phyloP scores from a whole-genome alignment of 2,888 invertebrate genomes.

The Aspidiotus rigidus region DNA sequence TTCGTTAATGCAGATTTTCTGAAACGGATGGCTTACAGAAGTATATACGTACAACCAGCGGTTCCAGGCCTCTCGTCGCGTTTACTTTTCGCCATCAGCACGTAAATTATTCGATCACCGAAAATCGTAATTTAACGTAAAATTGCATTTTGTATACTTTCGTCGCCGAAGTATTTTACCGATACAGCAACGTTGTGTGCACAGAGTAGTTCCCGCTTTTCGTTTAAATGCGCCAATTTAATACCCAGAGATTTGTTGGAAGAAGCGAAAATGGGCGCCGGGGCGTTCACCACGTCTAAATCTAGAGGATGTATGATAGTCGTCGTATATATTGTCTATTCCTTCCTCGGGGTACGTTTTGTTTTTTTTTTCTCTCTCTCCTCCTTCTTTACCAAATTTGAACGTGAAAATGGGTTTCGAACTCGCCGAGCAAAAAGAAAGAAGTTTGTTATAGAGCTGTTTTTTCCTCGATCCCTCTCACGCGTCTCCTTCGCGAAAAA shows the following conservation, averaged over 20 bases:
- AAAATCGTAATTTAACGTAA: background rate
- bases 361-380: background rate
- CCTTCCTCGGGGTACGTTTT: background rate
- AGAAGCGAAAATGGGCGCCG: slow-evolving; percentile 27
- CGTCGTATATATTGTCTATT: background rate
- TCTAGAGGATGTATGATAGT: slow-evolving; percentile 23
- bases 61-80: no score
- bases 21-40: no score
- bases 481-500: slow-evolving; percentile 8
- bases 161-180: background rate
- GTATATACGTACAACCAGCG: no score
- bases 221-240: background rate
- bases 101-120: slow-evolving; percentile 3
- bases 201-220: background rate
- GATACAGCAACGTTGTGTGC: no score
- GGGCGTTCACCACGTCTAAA: slow-evolving; percentile 27
- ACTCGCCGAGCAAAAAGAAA: slow-evolving; percentile 9
- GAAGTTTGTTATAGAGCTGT: slow-evolving; percentile 30
- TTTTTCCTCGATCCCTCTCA: no score
- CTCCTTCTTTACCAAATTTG: background rate
- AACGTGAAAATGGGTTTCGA: slow-evolving; percentile 8
- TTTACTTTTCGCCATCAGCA: no score
- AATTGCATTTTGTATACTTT: slow-evolving; percentile 1
- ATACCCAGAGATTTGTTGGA: background rate
- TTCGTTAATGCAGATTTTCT: no score